Percentiles rank a stretch among this genome's conserved stretches.
Conservation (phyloP, 2,113 vertebrate species). For the Cryptomyrus ogoouensis region DNA sequence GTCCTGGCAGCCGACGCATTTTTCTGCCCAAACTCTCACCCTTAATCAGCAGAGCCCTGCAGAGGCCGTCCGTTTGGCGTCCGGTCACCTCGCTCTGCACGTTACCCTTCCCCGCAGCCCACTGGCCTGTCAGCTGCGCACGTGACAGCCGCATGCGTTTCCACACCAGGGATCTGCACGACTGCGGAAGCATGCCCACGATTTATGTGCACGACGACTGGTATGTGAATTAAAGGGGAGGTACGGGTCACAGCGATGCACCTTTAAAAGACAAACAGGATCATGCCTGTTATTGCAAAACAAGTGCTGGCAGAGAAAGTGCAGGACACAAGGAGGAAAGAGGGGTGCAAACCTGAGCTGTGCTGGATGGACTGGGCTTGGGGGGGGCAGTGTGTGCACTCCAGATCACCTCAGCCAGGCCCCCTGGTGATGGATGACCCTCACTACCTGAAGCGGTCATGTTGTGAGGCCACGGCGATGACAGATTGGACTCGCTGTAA, state of each 20-base stretch:
- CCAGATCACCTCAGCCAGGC: constrained; percentile 18
- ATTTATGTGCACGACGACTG: neutral
- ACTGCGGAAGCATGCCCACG: neutral
- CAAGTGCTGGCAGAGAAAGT: neutral
- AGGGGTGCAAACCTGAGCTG: neutral
- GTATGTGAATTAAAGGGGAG: neutral
- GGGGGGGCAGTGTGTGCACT: neutral
- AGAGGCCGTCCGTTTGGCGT: neutral
- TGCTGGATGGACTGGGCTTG: neutral
- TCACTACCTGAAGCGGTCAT: constrained; percentile 30
- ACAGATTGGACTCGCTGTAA: constrained; percentile 40
- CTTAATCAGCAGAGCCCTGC: too few species aligned
- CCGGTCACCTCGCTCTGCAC: neutral
- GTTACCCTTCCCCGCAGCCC: neutral
- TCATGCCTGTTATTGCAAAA: neutral
- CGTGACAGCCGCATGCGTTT: neutral
- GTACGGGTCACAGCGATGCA: neutral
- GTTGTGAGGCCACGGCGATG: constrained; percentile 33
- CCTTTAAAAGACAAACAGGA: neutral
- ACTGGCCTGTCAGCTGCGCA: neutral
- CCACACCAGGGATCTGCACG: neutral
- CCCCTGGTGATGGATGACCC: constrained; percentile 40
- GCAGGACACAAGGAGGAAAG: neutral
- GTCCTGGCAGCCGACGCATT: neutral
- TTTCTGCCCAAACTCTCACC: neutral